phyloP scores from a whole-genome alignment of 2,797 vertebrate species.

The Lagodon rhomboides region DNA sequence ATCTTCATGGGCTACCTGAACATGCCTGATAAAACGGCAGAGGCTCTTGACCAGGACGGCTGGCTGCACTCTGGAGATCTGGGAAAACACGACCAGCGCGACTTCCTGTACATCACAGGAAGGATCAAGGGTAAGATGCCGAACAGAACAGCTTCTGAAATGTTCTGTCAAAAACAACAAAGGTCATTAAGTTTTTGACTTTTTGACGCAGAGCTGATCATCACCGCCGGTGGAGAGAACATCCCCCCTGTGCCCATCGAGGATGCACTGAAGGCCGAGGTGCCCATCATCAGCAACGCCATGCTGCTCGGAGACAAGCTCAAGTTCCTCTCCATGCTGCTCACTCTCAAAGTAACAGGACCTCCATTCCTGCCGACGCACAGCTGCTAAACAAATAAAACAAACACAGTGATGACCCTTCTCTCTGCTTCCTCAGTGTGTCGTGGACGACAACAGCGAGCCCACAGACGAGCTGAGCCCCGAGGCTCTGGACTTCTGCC shows the following conservation, averaged over 20 bases:
- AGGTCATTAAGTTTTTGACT: background rate
- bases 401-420: background rate
- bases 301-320: slow-evolving; percentile 88
- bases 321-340: slow-evolving; percentile 88
- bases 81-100: slow-evolving; percentile 75
- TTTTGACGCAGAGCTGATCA: slow-evolving; percentile 84
- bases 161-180: background rate
- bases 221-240: slow-evolving; percentile 89
- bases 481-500: slow-evolving; percentile 78
- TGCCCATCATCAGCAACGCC: slow-evolving; percentile 84
- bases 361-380: background rate
- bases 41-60: slow-evolving; percentile 83
- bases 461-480: slow-evolving; percentile 83
- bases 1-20: slow-evolving; percentile 89
- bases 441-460: slow-evolving; percentile 78
- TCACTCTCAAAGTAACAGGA: slow-evolving; percentile 86
- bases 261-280: slow-evolving; percentile 81
- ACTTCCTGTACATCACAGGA: slow-evolving; percentile 87
- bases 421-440: slow-evolving; percentile 73
- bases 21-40: slow-evolving; percentile 81
- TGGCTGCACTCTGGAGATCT: slow-evolving; percentile 90
- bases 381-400: background rate
- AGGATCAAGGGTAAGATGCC: slow-evolving; percentile 84
- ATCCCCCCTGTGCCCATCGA: slow-evolving; percentile 87
- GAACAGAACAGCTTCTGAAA: background rate